Percentiles rank a stretch among this genome's conserved stretches.
These are phyloP conservation scores for Paramuricea clavata DNA, from an alignment of 92 coral and sea anemone species.

Conservation along the genomic window DNA sequence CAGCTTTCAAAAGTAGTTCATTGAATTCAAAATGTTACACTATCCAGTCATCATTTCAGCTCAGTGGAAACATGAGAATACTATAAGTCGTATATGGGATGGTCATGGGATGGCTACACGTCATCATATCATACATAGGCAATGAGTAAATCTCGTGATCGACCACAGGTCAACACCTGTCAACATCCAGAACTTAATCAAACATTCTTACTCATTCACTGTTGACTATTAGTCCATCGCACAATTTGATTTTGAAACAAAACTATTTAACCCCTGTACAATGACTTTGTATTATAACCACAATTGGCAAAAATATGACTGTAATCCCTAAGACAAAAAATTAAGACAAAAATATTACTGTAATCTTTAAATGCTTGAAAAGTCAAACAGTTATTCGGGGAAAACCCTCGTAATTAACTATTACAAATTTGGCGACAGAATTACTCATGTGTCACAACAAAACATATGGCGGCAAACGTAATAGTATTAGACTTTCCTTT, in stretches of 20 bases:
- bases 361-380: neutral
- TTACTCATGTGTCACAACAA: neutral
- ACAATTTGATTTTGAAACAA: no score
- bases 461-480: constrained; percentile 12
- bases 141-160: neutral
- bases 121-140: neutral
- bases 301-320: neutral
- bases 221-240: no score
- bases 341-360: neutral
- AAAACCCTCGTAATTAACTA: neutral
- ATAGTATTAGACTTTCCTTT: constrained; percentile 24
- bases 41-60: no score
- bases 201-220: neutral
- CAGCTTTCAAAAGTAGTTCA: no score
- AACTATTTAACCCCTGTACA: no score
- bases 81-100: neutral
- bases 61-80: neutral
- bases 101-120: neutral
- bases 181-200: neutral
- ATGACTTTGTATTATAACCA: no score
- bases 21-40: no score
- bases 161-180: neutral
- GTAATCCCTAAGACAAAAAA: no score
- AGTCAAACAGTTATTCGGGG: neutral
- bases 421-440: neutral